These are phyloP conservation scores for Toxonevra muliebris DNA, from an alignment of 2,888 invertebrate species.

Conservation along the genomic window DNA sequence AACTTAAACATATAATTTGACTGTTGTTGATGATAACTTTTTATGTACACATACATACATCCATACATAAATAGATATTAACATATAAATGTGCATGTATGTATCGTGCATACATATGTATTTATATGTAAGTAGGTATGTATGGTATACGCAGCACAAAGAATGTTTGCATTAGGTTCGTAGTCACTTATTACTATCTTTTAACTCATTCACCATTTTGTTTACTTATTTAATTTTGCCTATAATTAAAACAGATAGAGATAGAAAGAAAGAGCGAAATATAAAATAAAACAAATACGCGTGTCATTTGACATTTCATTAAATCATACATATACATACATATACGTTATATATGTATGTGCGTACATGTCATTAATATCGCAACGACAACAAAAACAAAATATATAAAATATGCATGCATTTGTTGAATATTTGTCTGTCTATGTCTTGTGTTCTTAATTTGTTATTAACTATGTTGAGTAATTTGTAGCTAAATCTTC, in stretches of 20 bases:
- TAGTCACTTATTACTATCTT: not conserved
- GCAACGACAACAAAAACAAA: no score
- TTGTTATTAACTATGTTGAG: no score
- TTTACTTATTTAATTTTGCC: not conserved
- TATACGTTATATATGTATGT: not conserved
- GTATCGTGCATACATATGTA: not conserved
- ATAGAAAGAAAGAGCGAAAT: not conserved
- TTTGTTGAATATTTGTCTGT: no score
- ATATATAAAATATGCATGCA: no score
- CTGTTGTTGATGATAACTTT: no score
- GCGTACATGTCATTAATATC: no score
- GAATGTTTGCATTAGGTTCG: not conserved
- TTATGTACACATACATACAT: constrained; percentile 17
- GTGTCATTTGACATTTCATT: constrained; percentile 17
- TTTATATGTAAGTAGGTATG: not conserved
- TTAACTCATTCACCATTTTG: not conserved
- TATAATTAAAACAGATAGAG: not conserved
- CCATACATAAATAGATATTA: not conserved
- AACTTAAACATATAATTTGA: no score
- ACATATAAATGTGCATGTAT: no score
- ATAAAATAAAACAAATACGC: constrained; percentile 11
- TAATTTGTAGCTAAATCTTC: no score
- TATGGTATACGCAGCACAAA: not conserved
- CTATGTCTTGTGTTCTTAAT: no score
- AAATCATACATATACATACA: not conserved